These are phyloP conservation scores for Zaprionus bogoriensis DNA, from an alignment of 2,888 invertebrate species.

Conservation along the genomic window DNA sequence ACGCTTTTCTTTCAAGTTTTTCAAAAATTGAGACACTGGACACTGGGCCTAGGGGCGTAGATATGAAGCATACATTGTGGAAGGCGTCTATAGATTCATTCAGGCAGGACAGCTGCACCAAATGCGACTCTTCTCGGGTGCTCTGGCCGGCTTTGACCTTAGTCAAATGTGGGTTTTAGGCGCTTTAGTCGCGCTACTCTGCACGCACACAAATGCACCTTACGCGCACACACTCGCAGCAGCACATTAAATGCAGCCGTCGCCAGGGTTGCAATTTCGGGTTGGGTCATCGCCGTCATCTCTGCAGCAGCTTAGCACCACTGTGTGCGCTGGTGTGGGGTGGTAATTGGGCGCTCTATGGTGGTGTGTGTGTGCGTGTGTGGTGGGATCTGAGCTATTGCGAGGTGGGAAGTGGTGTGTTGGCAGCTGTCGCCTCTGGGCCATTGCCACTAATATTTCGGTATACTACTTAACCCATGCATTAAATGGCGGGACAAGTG, in stretches of 20 bases:
- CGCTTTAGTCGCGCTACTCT: conserved; percentile 67
- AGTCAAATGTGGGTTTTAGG: conserved; percentile 56
- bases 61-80: neutral
- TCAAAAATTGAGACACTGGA: no score
- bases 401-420: conserved; percentile 4
- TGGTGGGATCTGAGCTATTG: neutral
- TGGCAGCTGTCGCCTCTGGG: conserved; percentile 65
- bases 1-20: no score
- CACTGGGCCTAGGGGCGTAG: no score
- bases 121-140: conserved; percentile 25
- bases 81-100: neutral
- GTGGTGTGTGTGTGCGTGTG: conserved; percentile 1
- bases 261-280: conserved; percentile 62
- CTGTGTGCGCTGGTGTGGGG: conserved; percentile 2
- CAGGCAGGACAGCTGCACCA: conserved; percentile 41
- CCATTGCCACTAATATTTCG: conserved; percentile 68
- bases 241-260: conserved; percentile 63
- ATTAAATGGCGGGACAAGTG: conserved; percentile 78
- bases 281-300: conserved; percentile 45
- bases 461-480: conserved; percentile 79
- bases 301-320: conserved; percentile 23
- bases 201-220: conserved; percentile 38
- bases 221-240: conserved; percentile 29
- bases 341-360: conserved; percentile 2
- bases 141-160: conserved; percentile 58